Percentiles rank a stretch among this genome's conserved stretches.
Evolutionary conservation across 2,797 vertebrate species (phyloP).

Genomic region (Picus viridis): DNA sequence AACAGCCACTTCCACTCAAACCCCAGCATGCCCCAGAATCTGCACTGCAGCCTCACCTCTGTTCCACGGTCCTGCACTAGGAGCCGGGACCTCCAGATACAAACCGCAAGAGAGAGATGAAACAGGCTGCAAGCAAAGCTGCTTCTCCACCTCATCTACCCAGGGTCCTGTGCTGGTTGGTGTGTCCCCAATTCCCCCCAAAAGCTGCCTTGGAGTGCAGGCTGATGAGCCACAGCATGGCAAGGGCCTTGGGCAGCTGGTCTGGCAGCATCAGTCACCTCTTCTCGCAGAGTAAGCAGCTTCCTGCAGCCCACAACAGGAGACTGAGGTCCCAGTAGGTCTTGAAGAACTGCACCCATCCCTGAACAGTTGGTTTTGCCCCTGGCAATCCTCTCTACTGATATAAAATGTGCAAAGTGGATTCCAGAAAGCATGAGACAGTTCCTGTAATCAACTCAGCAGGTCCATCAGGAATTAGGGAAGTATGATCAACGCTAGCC

Average conservation of each 20-base stretch:
- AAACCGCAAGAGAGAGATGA: neutral
- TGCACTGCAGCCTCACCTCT: neutral
- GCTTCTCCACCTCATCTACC: neutral
- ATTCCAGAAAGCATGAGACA: neutral
- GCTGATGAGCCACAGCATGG: rapidly evolving
- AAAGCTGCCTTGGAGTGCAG: neutral
- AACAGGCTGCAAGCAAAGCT: neutral
- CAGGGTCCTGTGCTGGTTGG: rapidly evolving
- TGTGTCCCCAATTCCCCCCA: neutral
- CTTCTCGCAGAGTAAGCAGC: neutral
- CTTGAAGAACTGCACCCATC: neutral
- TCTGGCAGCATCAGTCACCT: rapidly evolving
- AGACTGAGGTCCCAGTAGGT: neutral
- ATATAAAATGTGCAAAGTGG: neutral
- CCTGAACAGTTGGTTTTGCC: neutral
- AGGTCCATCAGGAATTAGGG: neutral
- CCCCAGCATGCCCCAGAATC: neutral
- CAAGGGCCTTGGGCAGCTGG: neutral
- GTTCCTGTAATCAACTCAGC: neutral
- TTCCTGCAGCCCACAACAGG: neutral
- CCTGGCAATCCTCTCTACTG: neutral
- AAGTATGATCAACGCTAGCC: rapidly evolving
- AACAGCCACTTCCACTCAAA: no score
- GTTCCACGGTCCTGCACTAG: neutral
- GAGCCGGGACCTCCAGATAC: no score